phyloP scores from a whole-genome alignment of 2,797 vertebrate species.

The Epinephelus malabaricus region DNA sequence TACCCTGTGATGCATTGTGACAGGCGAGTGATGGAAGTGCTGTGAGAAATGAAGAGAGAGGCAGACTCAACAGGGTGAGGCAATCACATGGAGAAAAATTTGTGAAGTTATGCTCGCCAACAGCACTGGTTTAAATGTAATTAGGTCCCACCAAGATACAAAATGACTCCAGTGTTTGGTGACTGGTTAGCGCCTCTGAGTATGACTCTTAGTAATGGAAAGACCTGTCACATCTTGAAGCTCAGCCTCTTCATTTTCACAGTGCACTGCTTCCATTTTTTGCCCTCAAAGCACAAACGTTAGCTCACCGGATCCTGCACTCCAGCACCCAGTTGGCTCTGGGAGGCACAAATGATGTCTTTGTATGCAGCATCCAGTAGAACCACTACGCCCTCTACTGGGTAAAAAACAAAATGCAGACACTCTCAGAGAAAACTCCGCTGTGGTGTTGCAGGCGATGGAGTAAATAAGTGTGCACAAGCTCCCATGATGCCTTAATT shows the following conservation, averaged over 20 bases:
- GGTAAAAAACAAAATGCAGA: slow-evolving; percentile 53
- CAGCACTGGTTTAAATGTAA: slow-evolving; percentile 64
- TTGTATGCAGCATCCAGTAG: slow-evolving; percentile 45
- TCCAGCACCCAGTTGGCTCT: slow-evolving; percentile 27
- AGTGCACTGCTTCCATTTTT: slow-evolving; percentile 26
- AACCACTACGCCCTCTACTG: slow-evolving; percentile 74
- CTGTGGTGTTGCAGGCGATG: not conserved
- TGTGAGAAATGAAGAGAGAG: slow-evolving; percentile 15
- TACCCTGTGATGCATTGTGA: slow-evolving; percentile 28
- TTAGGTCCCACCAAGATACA: slow-evolving; percentile 48
- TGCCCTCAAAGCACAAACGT: slow-evolving; percentile 33
- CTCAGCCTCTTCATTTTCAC: slow-evolving; percentile 49
- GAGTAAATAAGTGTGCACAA: slow-evolving; percentile 33
- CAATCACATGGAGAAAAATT: slow-evolving; percentile 17
- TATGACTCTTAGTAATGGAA: slow-evolving; percentile 49
- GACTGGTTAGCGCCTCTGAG: slow-evolving; percentile 41
- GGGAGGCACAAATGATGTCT: slow-evolving; percentile 39
- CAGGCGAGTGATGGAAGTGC: slow-evolving; percentile 34
- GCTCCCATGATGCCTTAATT: slow-evolving; percentile 37
- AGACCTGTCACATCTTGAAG: slow-evolving; percentile 47
- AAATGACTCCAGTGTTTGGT: slow-evolving; percentile 43
- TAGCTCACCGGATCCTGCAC: slow-evolving; percentile 38
- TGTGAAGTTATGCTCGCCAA: slow-evolving; percentile 44
- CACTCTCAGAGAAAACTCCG: not conserved
- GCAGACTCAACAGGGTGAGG: not conserved